Conservation (phyloP, 1,140 invertebrate species). For the Heliothis subflexa region DNA sequence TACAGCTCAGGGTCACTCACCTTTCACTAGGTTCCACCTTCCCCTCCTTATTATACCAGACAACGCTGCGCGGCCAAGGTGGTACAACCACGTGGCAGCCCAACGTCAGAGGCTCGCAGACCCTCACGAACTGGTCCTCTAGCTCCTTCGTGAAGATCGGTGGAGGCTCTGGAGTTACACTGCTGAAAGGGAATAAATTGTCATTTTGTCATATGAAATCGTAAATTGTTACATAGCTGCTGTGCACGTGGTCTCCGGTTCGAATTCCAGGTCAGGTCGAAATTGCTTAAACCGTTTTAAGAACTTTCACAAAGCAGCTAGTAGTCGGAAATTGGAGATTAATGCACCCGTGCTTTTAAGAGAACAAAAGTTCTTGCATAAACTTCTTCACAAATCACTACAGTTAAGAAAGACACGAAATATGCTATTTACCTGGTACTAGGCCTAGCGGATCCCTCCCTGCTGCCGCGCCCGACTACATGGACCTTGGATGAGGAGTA, state of each 20-base stretch:
- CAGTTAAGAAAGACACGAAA: background rate
- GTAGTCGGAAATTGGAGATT: no score
- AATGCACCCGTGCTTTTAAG: no score
- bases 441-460: slow-evolving; percentile 85
- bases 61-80: slow-evolving; percentile 92
- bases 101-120: slow-evolving; percentile 90
- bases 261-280: no score
- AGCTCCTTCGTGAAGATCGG: slow-evolving; percentile 92
- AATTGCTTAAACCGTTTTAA: no score
- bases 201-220: background rate
- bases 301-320: no score
- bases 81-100: slow-evolving; percentile 93
- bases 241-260: no score
- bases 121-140: slow-evolving; percentile 90
- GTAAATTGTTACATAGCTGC: no score
- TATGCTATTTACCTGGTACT: slow-evolving; percentile 76
- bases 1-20: slow-evolving; percentile 49
- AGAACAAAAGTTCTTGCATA: no score
- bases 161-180: slow-evolving; percentile 87
- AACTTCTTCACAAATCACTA: no score
- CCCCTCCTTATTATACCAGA: slow-evolving; percentile 94
- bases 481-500: slow-evolving; percentile 94
- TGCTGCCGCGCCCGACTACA: slow-evolving; percentile 89
- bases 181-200: slow-evolving; percentile 51
- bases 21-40: slow-evolving; percentile 88